Percentiles rank a stretch among this genome's conserved stretches.
Conservation (phyloP, 2,113 vertebrate species). For the Psophia crepitans region DNA sequence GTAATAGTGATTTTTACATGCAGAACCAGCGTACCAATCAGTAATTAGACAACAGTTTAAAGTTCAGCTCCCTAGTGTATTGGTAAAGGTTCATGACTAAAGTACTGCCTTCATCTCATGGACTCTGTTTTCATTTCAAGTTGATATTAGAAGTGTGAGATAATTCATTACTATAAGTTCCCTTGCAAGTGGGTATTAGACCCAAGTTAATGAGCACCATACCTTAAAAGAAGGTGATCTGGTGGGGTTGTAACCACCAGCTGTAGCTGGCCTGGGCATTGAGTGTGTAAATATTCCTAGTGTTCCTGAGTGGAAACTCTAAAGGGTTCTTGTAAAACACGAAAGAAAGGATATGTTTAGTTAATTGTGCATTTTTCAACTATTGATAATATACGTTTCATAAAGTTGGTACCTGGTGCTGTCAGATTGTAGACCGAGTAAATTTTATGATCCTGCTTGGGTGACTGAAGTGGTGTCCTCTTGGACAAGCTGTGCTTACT, state of each 20-base stretch:
- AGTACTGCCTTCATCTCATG: background rate
- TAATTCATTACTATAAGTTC: background rate
- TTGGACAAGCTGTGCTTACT: background rate
- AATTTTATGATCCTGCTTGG: background rate
- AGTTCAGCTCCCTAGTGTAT: background rate
- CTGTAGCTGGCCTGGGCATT: background rate
- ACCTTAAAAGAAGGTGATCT: background rate
- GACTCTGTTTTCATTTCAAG: background rate
- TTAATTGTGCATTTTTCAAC: background rate
- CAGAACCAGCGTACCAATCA: background rate
- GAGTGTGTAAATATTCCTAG: background rate
- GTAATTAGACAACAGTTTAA: slow-evolving; percentile 47
- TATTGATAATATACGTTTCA: background rate
- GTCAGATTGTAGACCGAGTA: background rate
- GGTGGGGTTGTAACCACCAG: background rate
- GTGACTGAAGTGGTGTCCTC: background rate
- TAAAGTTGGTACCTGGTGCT: background rate
- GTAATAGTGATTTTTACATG: slow-evolving; percentile 42
- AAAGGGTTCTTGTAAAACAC: background rate
- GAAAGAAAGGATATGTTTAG: background rate
- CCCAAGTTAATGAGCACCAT: background rate
- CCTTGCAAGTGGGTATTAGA: background rate
- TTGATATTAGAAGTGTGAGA: background rate
- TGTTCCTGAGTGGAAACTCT: background rate
- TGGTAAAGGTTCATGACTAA: background rate